phyloP scores from a whole-genome alignment of 2,797 vertebrate genomes.

The Epinephelus awoara region DNA sequence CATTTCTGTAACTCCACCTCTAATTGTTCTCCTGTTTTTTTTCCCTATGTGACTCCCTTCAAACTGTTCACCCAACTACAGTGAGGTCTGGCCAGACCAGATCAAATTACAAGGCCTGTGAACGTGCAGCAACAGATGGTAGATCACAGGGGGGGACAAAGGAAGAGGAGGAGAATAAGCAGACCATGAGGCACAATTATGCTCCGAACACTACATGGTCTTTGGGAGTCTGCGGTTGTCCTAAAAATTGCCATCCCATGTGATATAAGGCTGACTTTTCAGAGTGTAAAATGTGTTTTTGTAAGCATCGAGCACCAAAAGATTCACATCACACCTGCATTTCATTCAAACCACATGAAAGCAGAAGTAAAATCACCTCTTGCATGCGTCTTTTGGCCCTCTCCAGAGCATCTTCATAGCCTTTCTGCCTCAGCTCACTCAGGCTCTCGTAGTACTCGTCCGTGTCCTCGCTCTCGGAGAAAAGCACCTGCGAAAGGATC shows the following conservation, averaged over 20 bases:
- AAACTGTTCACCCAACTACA: slow-evolving; percentile 66
- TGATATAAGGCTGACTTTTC: slow-evolving; percentile 4
- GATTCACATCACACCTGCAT: neutral
- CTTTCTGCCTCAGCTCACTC: slow-evolving; percentile 94
- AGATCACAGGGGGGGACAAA: slow-evolving; percentile 56
- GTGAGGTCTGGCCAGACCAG: slow-evolving; percentile 67
- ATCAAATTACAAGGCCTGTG: slow-evolving; percentile 79
- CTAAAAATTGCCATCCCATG: neutral
- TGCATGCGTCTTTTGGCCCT: slow-evolving; percentile 91
- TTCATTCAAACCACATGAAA: too few relatives aligned
- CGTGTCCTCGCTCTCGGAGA: slow-evolving; percentile 92
- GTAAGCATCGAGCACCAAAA: neutral
- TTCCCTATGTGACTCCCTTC: slow-evolving; percentile 63
- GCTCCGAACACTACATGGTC: slow-evolving; percentile 32
- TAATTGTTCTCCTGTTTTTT: slow-evolving; percentile 70
- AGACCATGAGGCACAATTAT: slow-evolving; percentile 46
- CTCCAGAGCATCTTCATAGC: slow-evolving; percentile 94
- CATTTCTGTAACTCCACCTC: slow-evolving; percentile 67
- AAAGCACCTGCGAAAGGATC: slow-evolving; percentile 96
- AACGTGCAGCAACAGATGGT: slow-evolving; percentile 82
- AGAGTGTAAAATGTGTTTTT: neutral
- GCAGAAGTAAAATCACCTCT: slow-evolving; percentile 85
- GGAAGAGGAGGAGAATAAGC: slow-evolving; percentile 64
- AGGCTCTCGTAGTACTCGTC: slow-evolving; percentile 99
- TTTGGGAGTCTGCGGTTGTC: slow-evolving; percentile 22